These are phyloP conservation scores for Mormoops blainvillei DNA, from an alignment of 2,113 vertebrate genomes.

Conservation along the genomic window DNA sequence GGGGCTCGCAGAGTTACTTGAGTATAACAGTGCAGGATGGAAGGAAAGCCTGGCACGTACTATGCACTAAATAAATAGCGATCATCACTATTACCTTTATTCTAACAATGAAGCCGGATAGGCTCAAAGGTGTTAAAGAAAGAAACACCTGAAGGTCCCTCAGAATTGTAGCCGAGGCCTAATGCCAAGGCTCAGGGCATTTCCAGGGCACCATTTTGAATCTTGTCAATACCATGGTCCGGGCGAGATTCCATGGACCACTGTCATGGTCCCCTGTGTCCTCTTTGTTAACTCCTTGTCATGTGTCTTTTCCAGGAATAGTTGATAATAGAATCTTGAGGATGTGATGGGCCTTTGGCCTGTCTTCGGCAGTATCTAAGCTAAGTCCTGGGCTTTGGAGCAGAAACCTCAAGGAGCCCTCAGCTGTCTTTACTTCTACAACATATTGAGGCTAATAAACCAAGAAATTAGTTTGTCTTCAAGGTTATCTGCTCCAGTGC, in stretches of 20 bases:
- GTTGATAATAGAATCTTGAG: neutral
- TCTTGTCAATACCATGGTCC: neutral
- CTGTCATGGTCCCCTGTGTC: neutral
- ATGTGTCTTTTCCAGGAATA: neutral
- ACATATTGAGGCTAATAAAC: neutral
- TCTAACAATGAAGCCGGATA: neutral
- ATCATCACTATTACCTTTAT: neutral
- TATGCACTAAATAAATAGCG: neutral
- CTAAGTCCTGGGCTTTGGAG: neutral
- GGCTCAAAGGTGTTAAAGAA: neutral
- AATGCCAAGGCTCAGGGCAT: neutral
- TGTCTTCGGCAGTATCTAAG: neutral
- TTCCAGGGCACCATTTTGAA: neutral
- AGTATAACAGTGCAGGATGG: neutral
- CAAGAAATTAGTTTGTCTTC: constrained; percentile 28
- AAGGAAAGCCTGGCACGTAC: neutral
- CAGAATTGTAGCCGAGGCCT: neutral
- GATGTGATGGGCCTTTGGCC: neutral
- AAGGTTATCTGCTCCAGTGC: constrained; percentile 11
- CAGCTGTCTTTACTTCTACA: neutral
- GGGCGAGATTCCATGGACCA: neutral
- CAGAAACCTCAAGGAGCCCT: neutral
- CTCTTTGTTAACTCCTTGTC: neutral
- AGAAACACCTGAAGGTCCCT: neutral
- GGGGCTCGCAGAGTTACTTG: neutral